phyloP scores from a whole-genome alignment of 2,797 vertebrate genomes.

The Pelochelys cantorii region DNA sequence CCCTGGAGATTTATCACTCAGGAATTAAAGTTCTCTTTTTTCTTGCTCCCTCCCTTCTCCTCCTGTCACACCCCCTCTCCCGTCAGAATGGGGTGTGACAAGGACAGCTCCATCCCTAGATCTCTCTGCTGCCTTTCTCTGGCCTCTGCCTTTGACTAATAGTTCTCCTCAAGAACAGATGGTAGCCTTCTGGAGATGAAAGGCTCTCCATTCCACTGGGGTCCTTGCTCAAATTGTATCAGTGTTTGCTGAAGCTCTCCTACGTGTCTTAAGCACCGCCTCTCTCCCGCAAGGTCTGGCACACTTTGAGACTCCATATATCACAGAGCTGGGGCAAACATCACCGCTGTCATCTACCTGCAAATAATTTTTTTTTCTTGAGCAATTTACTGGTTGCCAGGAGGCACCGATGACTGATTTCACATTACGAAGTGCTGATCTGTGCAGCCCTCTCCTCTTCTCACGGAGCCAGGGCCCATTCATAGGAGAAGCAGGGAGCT shows the following conservation, averaged over 20 bases:
- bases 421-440: rapidly evolving
- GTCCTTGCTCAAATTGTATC: neutral
- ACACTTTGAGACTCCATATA: neutral
- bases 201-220: neutral
- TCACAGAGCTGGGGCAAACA: neutral
- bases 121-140: neutral
- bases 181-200: neutral
- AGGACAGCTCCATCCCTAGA: neutral
- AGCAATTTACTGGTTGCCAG: neutral
- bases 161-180: neutral
- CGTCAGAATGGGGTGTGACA: neutral
- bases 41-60: neutral
- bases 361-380: neutral
- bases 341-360: rapidly evolving
- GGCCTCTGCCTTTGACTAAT: neutral
- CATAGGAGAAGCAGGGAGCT: rapidly evolving
- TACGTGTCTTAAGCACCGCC: neutral
- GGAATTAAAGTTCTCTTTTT: neutral
- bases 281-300: neutral
- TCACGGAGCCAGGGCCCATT: rapidly evolving
- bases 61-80: neutral
- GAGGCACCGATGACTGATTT: neutral
- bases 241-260: neutral
- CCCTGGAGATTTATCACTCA: neutral
- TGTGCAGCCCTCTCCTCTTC: neutral